Base-by-base conservation (phyloP, 2,888 invertebrate species). In the Xiphydria camelus region DNA sequence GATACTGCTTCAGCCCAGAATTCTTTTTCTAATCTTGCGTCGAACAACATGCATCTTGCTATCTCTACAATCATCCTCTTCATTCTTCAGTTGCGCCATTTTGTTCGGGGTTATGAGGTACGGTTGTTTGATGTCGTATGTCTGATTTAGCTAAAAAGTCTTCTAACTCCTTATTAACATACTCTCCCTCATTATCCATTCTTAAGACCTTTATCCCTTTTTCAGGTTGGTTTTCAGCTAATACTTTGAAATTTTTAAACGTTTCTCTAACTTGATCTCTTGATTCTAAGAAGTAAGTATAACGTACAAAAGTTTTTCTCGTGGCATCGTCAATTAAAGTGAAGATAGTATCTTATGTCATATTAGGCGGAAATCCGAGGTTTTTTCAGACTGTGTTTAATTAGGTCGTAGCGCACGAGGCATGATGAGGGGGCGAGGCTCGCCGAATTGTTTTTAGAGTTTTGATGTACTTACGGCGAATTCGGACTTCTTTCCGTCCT, bases 1-100 rank as follows among this genome's bases (percentile, higher is more conserved):
- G 36, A 38, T 1, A 49, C 46, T 25, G 55, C 53, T 41, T 57
- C 55, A 18, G 48, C 51, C 57, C 55, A 57, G 17, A 55, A 47
- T 4, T 20, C 14, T 23, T 40, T 37, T n/a, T 34, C 26, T 10
- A 57, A 31, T 9, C 32, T 34, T 7, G 52, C 29, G 17, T 54
- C 49, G 6, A 48, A 12, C 14, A 57, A 31, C 51, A 59, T 46
- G 14, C 51, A 48, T 17, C 55, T 32, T 6, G 52, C 54, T 21
- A 36, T 50, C 18, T 53, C 51, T n/a, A 41, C 34, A 12, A 50
- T 36, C 10, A 45, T 38, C 2, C 51, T 4, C 19, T 50, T 51
- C n/a, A 31, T 25, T 19, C 37, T 22, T 51, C 49, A 12, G 45
- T 10, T 19, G 51, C 35, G 12, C 48, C 48, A 29, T 41, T 46